Evolutionary conservation across 2,888 invertebrate species (phyloP).

Genomic region (Pseudeuparius sepicola): DNA sequence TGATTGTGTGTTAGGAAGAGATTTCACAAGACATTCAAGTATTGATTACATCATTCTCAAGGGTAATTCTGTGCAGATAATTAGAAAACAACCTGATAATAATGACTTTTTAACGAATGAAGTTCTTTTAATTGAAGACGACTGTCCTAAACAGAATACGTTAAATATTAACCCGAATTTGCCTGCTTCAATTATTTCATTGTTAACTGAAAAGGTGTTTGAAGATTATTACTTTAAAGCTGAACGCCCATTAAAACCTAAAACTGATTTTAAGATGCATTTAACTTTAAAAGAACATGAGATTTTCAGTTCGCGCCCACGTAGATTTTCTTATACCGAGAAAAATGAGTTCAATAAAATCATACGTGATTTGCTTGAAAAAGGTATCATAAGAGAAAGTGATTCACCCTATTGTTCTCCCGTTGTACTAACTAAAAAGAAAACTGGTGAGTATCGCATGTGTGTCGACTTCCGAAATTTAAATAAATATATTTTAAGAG

Average conservation of each 20-base stretch:
- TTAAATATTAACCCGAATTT: too few relatives aligned
- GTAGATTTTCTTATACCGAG: conserved; percentile 21
- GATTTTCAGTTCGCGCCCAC: conserved; percentile 18
- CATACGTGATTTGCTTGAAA: conserved; percentile 17
- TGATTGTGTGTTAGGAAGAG: too few relatives aligned
- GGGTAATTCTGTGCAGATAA: too few relatives aligned
- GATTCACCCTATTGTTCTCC: conserved; percentile 27
- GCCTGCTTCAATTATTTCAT: too few relatives aligned
- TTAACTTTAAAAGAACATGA: conserved; percentile 17
- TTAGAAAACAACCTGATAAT: too few relatives aligned
- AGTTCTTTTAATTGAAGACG: too few relatives aligned
- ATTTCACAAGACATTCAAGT: too few relatives aligned
- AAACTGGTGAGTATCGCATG: conserved; percentile 24
- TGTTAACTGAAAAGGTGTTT: too few relatives aligned
- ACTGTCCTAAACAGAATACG: too few relatives aligned
- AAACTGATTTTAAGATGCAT: conserved; percentile 21
- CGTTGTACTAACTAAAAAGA: conserved; percentile 25
- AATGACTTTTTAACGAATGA: too few relatives aligned
- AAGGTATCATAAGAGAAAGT: conserved; percentile 20
- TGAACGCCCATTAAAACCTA: conserved; percentile 14
- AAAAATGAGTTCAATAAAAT: conserved; percentile 19
- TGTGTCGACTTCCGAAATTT: conserved; percentile 28
- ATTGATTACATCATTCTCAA: too few relatives aligned
- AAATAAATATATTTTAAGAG: conserved; percentile 25
- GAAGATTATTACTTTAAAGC: too few relatives aligned